Evolutionary conservation across 2,888 invertebrate genomes (phyloP), one percentile per base, ranked within the genome.

Genomic region (Syritta pipiens): DNA sequence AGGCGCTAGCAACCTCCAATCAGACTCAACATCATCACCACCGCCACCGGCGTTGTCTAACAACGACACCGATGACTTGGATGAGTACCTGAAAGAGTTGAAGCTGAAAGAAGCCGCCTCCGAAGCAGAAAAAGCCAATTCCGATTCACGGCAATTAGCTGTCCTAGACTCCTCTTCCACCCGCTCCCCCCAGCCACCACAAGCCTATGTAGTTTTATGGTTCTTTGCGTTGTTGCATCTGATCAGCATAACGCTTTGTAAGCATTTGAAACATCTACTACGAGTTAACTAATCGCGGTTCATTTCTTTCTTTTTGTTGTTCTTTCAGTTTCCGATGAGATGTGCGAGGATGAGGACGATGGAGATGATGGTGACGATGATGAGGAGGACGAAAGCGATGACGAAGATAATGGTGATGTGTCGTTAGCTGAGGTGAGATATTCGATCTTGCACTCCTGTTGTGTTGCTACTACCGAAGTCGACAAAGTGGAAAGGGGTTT

Each of bases 311-410:
- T 69, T 69, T 20, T 17, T 9, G 9, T 2, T 79, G 76, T 85
- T 85, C 83, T 87, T 79, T 9, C 74, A 82, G 82, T 63, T 74
- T 82, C 83, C 32, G 83, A 83, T 51, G 84, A 83, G 9, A 81
- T 82, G 65, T 83, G 83, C 22, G 84, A 83, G 6, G 84, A 84
- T 26, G 83, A 81, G 49, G 81, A 81, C 19, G 71, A 72, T 32
- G 71, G 37, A 1, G 71, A 59, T 3, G 84, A 82, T 20, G 85
- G 84, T 10, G 86, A 84, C 24, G 86, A 83, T 0, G 86, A 85
- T 3, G 86, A 84, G 22, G 93, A 92, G 3, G 91, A 90, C 49
- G 90, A 91, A n/a, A 92, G 91, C n/a, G 93, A 92, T 4, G 91
- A 91, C 26, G 91, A 90, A 40, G 91, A 92, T 20, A 90, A 91